Evolutionary conservation across 2,113 vertebrate species (phyloP).

Genomic region (Nannospalax galili): DNA sequence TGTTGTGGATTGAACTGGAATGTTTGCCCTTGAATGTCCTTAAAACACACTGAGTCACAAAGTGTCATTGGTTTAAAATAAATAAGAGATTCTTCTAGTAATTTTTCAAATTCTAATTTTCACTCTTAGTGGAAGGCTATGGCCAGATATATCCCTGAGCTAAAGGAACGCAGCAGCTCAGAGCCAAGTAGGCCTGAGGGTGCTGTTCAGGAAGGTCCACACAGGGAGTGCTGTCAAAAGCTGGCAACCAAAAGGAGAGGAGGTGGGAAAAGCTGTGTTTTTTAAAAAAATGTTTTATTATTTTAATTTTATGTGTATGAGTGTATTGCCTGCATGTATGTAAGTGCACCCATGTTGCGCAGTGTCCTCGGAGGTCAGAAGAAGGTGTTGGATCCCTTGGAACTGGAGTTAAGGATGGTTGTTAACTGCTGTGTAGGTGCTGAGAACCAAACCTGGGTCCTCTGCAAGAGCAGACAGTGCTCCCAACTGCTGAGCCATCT

Average conservation of each 20-base stretch:
- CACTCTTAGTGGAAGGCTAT: not conserved
- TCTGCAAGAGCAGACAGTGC: too few relatives aligned
- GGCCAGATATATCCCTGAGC: slow-evolving; percentile 8
- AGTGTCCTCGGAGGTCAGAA: too few relatives aligned
- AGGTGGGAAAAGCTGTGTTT: not conserved
- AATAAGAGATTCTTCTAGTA: not conserved
- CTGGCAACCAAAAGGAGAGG: not conserved
- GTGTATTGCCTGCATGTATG: too few relatives aligned
- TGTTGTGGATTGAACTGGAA: not conserved
- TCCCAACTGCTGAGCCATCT: too few relatives aligned
- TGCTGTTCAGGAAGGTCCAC: not conserved
- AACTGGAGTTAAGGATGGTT: too few relatives aligned
- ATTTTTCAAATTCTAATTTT: slow-evolving; percentile 16
- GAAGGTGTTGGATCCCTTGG: too few relatives aligned
- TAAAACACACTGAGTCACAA: not conserved
- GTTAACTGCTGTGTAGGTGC: too few relatives aligned
- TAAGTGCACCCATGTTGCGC: too few relatives aligned
- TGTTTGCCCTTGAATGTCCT: not conserved
- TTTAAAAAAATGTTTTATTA: too few relatives aligned
- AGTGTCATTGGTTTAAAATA: not conserved
- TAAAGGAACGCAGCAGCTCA: not conserved
- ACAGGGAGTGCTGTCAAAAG: not conserved
- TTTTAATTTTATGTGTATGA: too few relatives aligned
- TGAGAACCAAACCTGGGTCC: too few relatives aligned
- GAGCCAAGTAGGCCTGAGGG: not conserved